These are phyloP conservation scores for Ptiloglossa arizonensis DNA, from an alignment of 1,140 invertebrate species.

Conservation along the genomic window DNA sequence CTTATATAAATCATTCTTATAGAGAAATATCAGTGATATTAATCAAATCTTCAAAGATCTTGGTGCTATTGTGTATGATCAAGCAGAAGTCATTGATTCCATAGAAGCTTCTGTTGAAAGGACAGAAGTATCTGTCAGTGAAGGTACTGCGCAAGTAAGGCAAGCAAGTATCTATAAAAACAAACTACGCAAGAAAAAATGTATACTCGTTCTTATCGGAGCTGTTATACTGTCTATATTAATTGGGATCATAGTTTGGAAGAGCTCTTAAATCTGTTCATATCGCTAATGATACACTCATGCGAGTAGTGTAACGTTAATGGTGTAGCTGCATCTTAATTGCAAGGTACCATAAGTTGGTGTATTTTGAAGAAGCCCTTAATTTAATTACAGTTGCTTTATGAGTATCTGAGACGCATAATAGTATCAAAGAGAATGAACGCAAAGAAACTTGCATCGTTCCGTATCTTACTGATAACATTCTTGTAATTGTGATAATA, in stretches of 20 bases:
- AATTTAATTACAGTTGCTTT: constrained; percentile 41
- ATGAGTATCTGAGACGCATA: constrained; percentile 17
- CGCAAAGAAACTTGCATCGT: constrained; percentile 39
- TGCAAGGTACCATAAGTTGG: constrained; percentile 18
- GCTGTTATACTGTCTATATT: constrained; percentile 87
- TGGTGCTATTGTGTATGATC: constrained; percentile 97
- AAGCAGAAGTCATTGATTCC: constrained; percentile 97
- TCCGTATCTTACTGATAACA: constrained; percentile 42
- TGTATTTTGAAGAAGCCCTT: constrained; percentile 31
- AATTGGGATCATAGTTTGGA: constrained; percentile 86
- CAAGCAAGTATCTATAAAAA: constrained; percentile 93
- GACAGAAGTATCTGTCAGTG: constrained; percentile 92
- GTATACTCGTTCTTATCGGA: constrained; percentile 87
- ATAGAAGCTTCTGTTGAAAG: constrained; percentile 98
- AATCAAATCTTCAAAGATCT: constrained; percentile 99
- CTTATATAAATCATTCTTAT: constrained; percentile 69
- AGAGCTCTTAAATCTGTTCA: constrained; percentile 65
- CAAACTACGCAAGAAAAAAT: constrained; percentile 93
- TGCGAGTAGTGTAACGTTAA: constrained; percentile 39
- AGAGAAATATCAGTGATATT: constrained; percentile 96
- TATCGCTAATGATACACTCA: not conserved
- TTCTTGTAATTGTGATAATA: constrained; percentile 59
- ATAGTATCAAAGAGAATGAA: constrained; percentile 18
- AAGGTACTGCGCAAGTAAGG: constrained; percentile 90
- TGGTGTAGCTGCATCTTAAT: constrained; percentile 26